Percentiles rank a stretch among this genome's conserved stretches.
Conservation (phyloP, 2,113 vertebrate species). For the Bubo scandiacus region DNA sequence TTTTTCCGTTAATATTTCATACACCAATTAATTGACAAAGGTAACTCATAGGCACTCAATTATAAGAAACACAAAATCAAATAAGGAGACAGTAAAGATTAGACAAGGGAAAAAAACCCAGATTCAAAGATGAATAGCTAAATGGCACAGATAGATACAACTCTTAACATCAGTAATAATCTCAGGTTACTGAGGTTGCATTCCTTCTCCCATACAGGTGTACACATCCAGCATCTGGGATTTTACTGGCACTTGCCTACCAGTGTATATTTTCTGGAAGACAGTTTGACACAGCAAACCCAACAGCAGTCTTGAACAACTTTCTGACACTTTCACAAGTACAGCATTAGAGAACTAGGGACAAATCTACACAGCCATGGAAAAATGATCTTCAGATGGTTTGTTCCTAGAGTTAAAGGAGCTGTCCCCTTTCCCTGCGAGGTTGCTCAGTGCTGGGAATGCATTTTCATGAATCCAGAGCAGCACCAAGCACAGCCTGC, state of each 20-base stretch:
- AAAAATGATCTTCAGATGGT: rapidly evolving
- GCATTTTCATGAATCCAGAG: not conserved
- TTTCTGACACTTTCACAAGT: not conserved
- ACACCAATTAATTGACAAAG: not conserved
- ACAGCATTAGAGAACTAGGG: not conserved
- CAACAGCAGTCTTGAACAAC: not conserved
- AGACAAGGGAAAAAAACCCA: rapidly evolving
- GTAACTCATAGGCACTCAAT: not conserved
- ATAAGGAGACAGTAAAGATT: not conserved
- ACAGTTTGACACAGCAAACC: not conserved
- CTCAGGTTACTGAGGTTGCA: not conserved
- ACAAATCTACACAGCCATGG: not conserved
- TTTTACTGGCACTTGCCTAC: not conserved
- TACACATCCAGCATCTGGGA: rapidly evolving
- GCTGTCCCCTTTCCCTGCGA: not conserved
- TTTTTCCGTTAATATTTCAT: not conserved
- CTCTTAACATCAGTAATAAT: not conserved
- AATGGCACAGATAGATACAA: not conserved
- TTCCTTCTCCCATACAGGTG: not conserved
- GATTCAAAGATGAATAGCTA: not conserved
- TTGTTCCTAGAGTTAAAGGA: not conserved
- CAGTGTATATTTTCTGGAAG: not conserved
- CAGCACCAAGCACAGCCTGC: not conserved
- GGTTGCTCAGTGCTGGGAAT: not conserved
- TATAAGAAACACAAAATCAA: not conserved